Percentiles rank a stretch among this genome's conserved stretches.
phyloP scores from a whole-genome alignment of 2,113 vertebrate species.

The Nipponia nippon region DNA sequence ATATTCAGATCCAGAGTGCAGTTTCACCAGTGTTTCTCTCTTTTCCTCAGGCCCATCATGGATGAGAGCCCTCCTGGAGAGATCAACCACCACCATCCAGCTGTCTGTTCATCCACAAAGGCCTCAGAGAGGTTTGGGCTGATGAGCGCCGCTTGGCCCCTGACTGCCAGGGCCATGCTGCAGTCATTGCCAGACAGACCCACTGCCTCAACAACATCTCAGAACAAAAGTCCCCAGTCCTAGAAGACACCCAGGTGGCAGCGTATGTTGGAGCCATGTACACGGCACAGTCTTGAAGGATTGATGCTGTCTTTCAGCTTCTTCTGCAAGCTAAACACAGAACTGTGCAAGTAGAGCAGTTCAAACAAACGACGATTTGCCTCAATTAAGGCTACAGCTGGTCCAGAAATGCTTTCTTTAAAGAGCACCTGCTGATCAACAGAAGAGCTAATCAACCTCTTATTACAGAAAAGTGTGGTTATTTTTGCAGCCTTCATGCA shows the following conservation, averaged over 20 bases:
- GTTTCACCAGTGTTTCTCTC: background rate
- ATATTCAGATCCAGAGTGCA: background rate
- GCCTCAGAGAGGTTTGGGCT: background rate
- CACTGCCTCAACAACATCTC: conserved; percentile 19
- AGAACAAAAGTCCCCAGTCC: conserved; percentile 1
- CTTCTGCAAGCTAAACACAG: background rate
- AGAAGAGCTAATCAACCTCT: conserved; percentile 1
- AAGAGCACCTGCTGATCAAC: background rate
- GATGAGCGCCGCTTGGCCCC: conserved; percentile 21
- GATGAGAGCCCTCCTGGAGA: background rate
- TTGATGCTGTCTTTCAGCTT: background rate
- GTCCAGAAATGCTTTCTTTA: background rate
- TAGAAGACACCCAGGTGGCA: background rate
- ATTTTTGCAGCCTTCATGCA: background rate
- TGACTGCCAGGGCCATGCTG: conserved; percentile 64
- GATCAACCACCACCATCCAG: conserved; percentile 25
- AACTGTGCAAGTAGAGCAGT: background rate
- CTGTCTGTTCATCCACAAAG: conserved; percentile 14
- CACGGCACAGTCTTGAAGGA: background rate
- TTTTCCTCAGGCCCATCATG: conserved; percentile 54
- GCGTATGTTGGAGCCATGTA: background rate
- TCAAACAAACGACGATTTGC: conserved; percentile 3
- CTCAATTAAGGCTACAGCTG: conserved; percentile 35
- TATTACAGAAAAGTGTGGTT: background rate
- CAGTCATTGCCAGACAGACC: conserved; percentile 65